phyloP scores from a whole-genome alignment of 2,113 vertebrate genomes.

The Rhipidura dahli region DNA sequence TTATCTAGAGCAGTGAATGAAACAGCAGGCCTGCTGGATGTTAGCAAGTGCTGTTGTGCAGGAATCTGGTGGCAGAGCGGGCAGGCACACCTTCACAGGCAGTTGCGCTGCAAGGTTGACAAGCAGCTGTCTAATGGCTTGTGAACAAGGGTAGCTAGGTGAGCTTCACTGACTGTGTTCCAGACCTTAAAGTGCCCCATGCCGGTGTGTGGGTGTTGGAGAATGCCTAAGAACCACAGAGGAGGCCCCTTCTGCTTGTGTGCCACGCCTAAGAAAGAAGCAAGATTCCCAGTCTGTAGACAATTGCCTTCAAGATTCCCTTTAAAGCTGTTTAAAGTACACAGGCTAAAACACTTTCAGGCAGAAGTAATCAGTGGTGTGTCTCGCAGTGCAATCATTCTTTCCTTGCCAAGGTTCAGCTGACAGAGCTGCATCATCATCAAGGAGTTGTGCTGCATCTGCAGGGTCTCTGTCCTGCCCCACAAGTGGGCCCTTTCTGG shows the following conservation, averaged over 20 bases:
- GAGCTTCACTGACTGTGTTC: not conserved
- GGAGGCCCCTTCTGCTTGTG: not conserved
- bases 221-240: not conserved
- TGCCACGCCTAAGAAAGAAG: not conserved
- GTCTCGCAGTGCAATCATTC: not conserved
- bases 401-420: not conserved
- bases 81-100: not conserved
- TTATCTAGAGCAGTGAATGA: not conserved
- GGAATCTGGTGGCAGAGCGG: not conserved
- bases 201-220: not conserved
- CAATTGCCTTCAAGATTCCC: not conserved
- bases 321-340: not conserved
- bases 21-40: not conserved
- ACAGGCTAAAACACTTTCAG: not conserved
- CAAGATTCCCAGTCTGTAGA: not conserved
- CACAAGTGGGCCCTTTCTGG: conserved; percentile 63
- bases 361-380: not conserved
- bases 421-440: not conserved
- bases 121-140: not conserved
- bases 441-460: conserved; percentile 65
- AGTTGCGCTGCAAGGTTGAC: not conserved
- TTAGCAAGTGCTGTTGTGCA: not conserved
- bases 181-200: not conserved
- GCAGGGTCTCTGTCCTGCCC: not conserved
- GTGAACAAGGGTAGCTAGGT: not conserved